phyloP scores from a whole-genome alignment of 30 jellyfish, hydroid and myxozoan species.

The Cassiopea xamachana region DNA sequence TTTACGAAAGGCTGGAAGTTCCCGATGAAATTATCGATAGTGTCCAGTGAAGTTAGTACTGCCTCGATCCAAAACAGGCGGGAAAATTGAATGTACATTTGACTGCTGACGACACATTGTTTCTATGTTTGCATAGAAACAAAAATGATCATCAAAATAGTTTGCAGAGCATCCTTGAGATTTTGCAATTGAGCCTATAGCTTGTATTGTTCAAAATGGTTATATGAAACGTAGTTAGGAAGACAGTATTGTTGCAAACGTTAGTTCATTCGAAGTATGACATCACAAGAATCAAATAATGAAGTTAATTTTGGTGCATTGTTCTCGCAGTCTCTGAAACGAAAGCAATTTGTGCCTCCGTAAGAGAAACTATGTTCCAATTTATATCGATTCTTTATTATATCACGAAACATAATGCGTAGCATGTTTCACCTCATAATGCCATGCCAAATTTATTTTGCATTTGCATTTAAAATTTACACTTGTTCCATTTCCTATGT shows the following conservation, averaged over 20 bases:
- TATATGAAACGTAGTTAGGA: neutral
- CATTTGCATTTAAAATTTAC: too few species aligned
- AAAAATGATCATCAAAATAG: neutral
- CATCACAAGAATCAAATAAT: conserved; percentile 47
- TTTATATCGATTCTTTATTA: neutral
- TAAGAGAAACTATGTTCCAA: conserved; percentile 2
- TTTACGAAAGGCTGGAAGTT: too few species aligned
- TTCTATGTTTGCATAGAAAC: neutral
- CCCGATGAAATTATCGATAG: too few species aligned
- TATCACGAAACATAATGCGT: neutral
- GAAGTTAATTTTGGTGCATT: conserved; percentile 58
- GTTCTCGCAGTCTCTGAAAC: conserved; percentile 63
- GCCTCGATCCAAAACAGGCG: conserved; percentile 4
- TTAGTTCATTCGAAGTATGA: conserved; percentile 1
- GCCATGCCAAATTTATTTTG: neutral
- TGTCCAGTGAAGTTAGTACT: neutral
- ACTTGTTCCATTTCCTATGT: too few species aligned
- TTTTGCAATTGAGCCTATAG: too few species aligned
- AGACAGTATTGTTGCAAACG: neutral
- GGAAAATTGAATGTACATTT: neutral
- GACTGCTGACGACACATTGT: conserved; percentile 3
- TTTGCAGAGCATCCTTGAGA: neutral
- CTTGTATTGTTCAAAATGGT: too few species aligned
- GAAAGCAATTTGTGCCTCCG: conserved; percentile 54
- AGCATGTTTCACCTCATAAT: neutral